phyloP scores from a whole-genome alignment of 1,140 invertebrate species.

The Dermatophagoides farinae region DNA sequence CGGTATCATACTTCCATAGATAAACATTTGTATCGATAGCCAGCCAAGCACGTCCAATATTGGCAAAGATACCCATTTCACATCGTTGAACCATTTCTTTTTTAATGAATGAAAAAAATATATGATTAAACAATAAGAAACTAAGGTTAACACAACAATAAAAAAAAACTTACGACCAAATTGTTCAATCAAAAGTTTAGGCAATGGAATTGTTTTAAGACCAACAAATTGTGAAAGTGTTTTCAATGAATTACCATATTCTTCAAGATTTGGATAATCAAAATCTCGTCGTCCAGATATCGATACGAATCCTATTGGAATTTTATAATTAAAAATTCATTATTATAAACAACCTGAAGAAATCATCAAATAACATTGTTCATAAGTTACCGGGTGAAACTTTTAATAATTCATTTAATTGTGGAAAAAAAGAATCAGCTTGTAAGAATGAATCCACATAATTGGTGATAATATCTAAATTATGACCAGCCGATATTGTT shows the following conservation, averaged over 20 bases:
- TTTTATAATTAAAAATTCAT: background rate
- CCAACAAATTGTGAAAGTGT: slow-evolving; percentile 46
- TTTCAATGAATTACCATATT: slow-evolving; percentile 34
- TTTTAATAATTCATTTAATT: slow-evolving; percentile 35
- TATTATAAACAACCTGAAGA: slow-evolving; percentile 5
- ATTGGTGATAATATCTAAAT: slow-evolving; percentile 28
- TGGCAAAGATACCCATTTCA: slow-evolving; percentile 85
- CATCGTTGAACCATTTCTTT: slow-evolving; percentile 85
- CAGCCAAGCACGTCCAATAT: slow-evolving; percentile 85
- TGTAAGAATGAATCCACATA: slow-evolving; percentile 46
- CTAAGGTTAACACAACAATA: too few species aligned
- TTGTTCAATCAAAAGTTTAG: slow-evolving; percentile 75
- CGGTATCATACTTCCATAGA: slow-evolving; percentile 81
- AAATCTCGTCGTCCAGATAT: slow-evolving; percentile 68
- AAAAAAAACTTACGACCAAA: slow-evolving; percentile 54
- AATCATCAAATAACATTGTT: slow-evolving; percentile 26
- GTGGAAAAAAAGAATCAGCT: slow-evolving; percentile 45
- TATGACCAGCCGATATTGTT: background rate
- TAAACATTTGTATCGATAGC: slow-evolving; percentile 95
- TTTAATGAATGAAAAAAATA: slow-evolving; percentile 7
- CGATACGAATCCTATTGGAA: slow-evolving; percentile 31
- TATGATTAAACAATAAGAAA: slow-evolving; percentile 7
- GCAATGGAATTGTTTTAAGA: slow-evolving; percentile 61
- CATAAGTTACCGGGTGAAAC: slow-evolving; percentile 25
- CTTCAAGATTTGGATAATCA: slow-evolving; percentile 58